Percentiles rank a stretch among this genome's conserved stretches.
phyloP scores from a whole-genome alignment of 2,888 invertebrate genomes.

The Scaptodrosophila latifasciaeformis region DNA sequence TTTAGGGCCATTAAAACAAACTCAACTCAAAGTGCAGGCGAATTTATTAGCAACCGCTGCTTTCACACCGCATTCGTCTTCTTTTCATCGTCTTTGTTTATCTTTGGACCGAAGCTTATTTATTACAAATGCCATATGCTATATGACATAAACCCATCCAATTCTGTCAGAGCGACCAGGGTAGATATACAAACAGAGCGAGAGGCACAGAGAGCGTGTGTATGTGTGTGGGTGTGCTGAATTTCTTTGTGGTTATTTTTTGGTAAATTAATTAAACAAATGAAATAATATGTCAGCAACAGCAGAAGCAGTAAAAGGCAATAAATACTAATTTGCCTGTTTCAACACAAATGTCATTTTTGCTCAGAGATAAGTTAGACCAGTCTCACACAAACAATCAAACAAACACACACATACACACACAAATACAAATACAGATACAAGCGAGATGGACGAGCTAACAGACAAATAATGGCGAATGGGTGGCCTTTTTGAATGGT shows the following conservation, averaged over 20 bases:
- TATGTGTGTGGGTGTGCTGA: background rate
- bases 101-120: slow-evolving; percentile 57
- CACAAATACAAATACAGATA: too few species aligned
- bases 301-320: slow-evolving; percentile 51
- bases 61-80: background rate
- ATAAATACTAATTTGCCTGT: slow-evolving; percentile 64
- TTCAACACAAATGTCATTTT: slow-evolving; percentile 62
- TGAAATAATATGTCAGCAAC: slow-evolving; percentile 66
- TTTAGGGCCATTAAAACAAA: slow-evolving; percentile 54
- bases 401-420: too few species aligned
- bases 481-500: too few species aligned
- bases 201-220: slow-evolving; percentile 1
- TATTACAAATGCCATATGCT: slow-evolving; percentile 61
- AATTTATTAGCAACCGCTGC: background rate
- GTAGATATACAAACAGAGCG: too few species aligned
- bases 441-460: too few species aligned
- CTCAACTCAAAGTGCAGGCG: slow-evolving; percentile 27
- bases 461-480: too few species aligned
- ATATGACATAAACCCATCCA: slow-evolving; percentile 35
- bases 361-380: slow-evolving; percentile 49
- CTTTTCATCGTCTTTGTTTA: slow-evolving; percentile 36
- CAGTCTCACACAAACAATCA: too few species aligned
- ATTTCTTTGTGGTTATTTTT: background rate
- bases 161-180: too few species aligned
- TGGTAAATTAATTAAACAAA: slow-evolving; percentile 48